phyloP scores from a whole-genome alignment of 2,113 vertebrate species.

The Cyanoliseus patagonus region DNA sequence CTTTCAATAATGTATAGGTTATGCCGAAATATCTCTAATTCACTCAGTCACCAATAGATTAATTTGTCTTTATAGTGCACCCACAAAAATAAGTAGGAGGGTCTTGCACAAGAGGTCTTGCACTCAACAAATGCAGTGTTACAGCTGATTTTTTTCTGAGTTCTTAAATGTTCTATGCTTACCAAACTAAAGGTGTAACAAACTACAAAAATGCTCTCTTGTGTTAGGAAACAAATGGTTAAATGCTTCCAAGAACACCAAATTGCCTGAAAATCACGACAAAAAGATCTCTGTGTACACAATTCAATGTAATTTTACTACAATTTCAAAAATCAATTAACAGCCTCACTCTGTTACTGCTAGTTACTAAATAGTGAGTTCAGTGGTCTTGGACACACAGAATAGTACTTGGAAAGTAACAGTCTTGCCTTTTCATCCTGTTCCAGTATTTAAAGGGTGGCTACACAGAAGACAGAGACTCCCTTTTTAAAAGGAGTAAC shows the following conservation, averaged over 20 bases:
- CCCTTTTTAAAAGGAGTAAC: not conserved
- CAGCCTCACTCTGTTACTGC: not conserved
- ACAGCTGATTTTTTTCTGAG: not conserved
- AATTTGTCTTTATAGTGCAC: not conserved
- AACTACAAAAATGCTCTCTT: not conserved
- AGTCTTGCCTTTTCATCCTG: not conserved
- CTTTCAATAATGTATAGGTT: not conserved
- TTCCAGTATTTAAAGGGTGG: not conserved
- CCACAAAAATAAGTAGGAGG: not conserved
- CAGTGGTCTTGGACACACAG: not conserved
- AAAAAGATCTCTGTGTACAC: not conserved
- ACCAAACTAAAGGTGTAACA: not conserved
- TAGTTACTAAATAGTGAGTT: not conserved
- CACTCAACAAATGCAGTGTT: not conserved
- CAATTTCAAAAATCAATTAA: not conserved
- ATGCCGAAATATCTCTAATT: not conserved
- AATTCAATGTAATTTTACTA: not conserved
- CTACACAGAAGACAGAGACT: not conserved
- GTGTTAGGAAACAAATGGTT: not conserved
- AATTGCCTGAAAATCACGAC: rapidly evolving
- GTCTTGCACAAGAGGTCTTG: not conserved
- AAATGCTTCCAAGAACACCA: not conserved
- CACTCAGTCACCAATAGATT: not conserved
- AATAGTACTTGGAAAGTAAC: not conserved
- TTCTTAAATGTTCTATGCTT: not conserved